These are phyloP conservation scores for Hydroisotoma schaefferi DNA, from an alignment of 2,888 invertebrate species.

Conservation along the genomic window DNA sequence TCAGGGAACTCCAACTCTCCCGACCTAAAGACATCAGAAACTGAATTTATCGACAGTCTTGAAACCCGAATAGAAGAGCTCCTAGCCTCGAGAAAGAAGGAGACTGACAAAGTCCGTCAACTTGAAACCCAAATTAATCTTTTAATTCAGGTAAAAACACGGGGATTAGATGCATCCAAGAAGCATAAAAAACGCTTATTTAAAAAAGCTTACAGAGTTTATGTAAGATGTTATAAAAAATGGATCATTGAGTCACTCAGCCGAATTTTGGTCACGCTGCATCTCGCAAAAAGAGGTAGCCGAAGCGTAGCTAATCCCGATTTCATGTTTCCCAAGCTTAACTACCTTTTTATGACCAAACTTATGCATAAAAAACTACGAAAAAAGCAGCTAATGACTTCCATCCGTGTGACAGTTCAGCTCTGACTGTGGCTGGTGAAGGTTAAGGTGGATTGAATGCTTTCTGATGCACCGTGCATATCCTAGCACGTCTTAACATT, in stretches of 20 bases:
- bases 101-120: constrained; percentile 40
- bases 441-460: constrained; percentile 6
- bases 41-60: constrained; percentile 45
- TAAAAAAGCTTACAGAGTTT: background rate
- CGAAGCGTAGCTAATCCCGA: background rate
- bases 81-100: constrained; percentile 38
- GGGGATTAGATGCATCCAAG: background rate
- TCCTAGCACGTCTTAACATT: no score
- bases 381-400: background rate
- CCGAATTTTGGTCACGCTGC: background rate
- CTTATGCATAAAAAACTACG: no score
- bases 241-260: background rate
- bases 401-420: background rate
- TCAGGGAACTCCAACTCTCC: constrained; percentile 47
- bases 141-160: constrained; percentile 38
- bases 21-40: constrained; percentile 45
- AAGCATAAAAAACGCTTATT: background rate
- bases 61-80: constrained; percentile 45
- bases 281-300: background rate
- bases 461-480: no score
- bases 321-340: constrained; percentile 3
- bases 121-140: constrained; percentile 44
- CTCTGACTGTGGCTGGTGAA: no score
- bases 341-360: background rate
- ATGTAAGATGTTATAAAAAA: constrained; percentile 1